Base-by-base conservation (phyloP, 2,113 vertebrate genomes). In the Callaeas wilsoni region DNA sequence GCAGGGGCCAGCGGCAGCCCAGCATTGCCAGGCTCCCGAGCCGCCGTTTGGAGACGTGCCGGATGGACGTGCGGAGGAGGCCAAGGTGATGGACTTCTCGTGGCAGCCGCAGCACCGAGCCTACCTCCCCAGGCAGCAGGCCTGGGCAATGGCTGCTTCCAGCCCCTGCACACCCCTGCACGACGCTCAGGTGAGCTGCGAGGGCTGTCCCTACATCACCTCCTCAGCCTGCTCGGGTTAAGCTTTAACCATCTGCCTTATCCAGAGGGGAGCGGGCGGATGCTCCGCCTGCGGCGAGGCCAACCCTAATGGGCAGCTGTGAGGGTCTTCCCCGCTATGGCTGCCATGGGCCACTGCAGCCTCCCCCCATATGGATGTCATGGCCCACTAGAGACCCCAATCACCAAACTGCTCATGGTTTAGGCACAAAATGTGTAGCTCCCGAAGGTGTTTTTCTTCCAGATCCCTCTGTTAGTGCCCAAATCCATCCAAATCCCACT, bases 21-120 rank as follows among this genome's bases (percentile, higher is more conserved):
- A 2, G 35, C 1, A 1, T 6, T 32, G 26, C 60, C 3, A 2
- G 33, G 30, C 30, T 77, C 53, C 49, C 1, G 0, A 3, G 4
- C 1, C 0, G 0, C 63, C 4, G 0, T 22, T 1, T 6, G 41
- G 41, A 39, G 41, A 19, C 7, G 0, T 0, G 7, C 8, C 0
- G 0, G 29, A 10, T 0, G 0, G 39, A 14, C 0, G 0, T 1
- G 4, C 0, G 2, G 35, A 33, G 30, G 21, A 39, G 49, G 44
- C 6, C 3, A 0, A 13, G 23, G 44, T 3, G 41, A 64, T 0
- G 13, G 52, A 13, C 12, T 15, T 13, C 4, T 25, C 0, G 0
- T 0, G 2, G 53, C 39, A 35, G 87, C 44, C 1, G 0, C 39
- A 23, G 14, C 4, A 3, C n/a, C 0, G 0, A 55, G 56, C 50